A percentile compares a stretch with the other conserved stretches of the same genome.
phyloP scores from a whole-genome alignment of 1,140 invertebrate species.

The Prorops nasuta region DNA sequence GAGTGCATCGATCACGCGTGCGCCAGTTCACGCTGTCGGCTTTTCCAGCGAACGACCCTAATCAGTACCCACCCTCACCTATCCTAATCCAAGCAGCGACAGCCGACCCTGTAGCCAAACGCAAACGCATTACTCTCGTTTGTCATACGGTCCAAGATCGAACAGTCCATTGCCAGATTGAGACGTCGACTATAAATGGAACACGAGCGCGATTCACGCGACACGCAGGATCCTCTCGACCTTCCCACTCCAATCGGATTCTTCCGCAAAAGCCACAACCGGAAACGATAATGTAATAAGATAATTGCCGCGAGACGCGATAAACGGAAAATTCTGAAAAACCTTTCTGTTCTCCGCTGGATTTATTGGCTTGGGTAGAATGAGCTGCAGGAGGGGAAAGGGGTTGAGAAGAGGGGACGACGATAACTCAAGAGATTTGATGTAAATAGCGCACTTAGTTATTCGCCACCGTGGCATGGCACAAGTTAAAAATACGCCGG shows the following conservation, averaged over 20 bases:
- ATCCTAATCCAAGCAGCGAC: conserved; percentile 41
- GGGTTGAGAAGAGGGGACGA: conserved; percentile 6
- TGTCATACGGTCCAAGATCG: conserved; percentile 40
- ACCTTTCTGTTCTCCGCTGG: too few species aligned
- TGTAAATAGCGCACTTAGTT: conserved; percentile 56
- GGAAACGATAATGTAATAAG: too few species aligned
- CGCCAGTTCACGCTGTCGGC: conserved; percentile 29
- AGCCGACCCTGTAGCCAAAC: too few species aligned
- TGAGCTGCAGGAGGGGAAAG: neutral
- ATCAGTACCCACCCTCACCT: conserved; percentile 42
- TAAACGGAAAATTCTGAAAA: too few species aligned
- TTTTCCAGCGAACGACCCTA: too few species aligned
- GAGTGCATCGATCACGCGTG: conserved; percentile 46
- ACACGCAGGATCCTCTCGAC: too few species aligned
- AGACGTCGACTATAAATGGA: conserved; percentile 20
- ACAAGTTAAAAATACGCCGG: conserved; percentile 53
- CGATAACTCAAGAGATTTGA: conserved; percentile 55
- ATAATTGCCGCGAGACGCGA: too few species aligned
- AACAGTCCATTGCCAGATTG: conserved; percentile 32
- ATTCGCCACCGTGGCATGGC: conserved; percentile 44
- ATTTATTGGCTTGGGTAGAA: too few species aligned
- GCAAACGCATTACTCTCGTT: conserved; percentile 46
- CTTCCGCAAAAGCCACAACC: too few species aligned
- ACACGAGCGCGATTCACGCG: too few species aligned
- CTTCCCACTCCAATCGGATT: too few species aligned